These are phyloP conservation scores for Listronotus bonariensis DNA, from an alignment of 1,140 invertebrate genomes.

Conservation along the genomic window DNA sequence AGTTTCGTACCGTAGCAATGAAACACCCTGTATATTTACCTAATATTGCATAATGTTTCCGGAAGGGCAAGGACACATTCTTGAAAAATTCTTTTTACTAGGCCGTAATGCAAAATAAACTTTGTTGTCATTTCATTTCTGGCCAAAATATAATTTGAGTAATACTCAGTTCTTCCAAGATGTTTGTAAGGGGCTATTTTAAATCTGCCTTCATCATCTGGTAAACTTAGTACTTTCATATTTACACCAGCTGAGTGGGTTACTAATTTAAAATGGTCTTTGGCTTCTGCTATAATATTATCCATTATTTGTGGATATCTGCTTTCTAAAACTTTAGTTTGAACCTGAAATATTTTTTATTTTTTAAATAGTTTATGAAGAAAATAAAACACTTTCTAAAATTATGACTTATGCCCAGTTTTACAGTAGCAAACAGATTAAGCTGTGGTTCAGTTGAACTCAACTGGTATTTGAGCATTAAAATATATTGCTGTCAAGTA, in stretches of 20 bases:
- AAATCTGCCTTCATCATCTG: conserved; percentile 31
- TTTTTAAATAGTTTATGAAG: background rate
- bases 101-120: conserved; percentile 65
- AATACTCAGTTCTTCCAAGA: conserved; percentile 63
- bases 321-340: conserved; percentile 28
- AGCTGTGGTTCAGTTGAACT: too few relatives aligned
- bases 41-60: conserved; percentile 60
- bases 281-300: conserved; percentile 35
- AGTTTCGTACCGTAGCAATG: too few relatives aligned
- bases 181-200: conserved; percentile 59
- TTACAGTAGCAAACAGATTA: too few relatives aligned
- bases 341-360: conserved; percentile 22
- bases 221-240: conserved; percentile 37
- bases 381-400: too few relatives aligned
- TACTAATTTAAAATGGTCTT: conserved; percentile 35
- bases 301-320: conserved; percentile 33
- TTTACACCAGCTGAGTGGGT: conserved; percentile 45
- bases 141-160: conserved; percentile 62
- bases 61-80: conserved; percentile 63
- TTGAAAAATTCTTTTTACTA: conserved; percentile 64
- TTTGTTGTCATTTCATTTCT: conserved; percentile 60
- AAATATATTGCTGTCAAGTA: too few relatives aligned
- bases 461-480: too few relatives aligned
- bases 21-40: too few relatives aligned
- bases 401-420: too few relatives aligned